A percentile compares a stretch with the other conserved stretches of the same genome.
phyloP scores from a whole-genome alignment of 1,140 invertebrate genomes.

The Helicorthomorpha holstii region DNA sequence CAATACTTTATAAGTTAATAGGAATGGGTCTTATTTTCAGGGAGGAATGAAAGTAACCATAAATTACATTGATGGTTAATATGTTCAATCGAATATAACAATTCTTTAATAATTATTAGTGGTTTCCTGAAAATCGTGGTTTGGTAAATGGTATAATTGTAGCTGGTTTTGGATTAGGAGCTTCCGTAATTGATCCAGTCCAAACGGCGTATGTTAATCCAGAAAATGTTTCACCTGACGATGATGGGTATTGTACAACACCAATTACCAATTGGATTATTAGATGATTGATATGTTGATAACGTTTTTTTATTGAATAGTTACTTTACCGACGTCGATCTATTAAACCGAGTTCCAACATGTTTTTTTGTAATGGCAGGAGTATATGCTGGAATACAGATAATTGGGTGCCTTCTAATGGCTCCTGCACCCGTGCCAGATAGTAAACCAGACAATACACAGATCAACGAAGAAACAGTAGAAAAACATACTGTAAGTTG shows the following conservation, averaged over 20 bases:
- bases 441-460: no score
- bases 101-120: no score
- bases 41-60: no score
- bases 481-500: neutral
- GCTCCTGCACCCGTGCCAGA: constrained; percentile 15
- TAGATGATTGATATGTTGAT: no score
- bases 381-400: constrained; percentile 23
- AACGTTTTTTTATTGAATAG: constrained; percentile 16
- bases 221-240: constrained; percentile 19
- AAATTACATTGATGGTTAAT: no score
- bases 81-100: no score
- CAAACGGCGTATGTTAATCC: constrained; percentile 29
- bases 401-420: constrained; percentile 18
- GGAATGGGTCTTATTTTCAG: no score
- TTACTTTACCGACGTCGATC: constrained; percentile 21
- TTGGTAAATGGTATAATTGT: constrained; percentile 27
- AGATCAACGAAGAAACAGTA: neutral
- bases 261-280: no score
- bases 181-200: constrained; percentile 25
- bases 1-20: no score
- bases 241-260: no score
- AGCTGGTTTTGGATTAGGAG: constrained; percentile 26
- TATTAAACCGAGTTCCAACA: constrained; percentile 24
- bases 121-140: constrained; percentile 27
- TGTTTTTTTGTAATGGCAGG: constrained; percentile 24